Conservation (phyloP, 2,888 invertebrate species). For the Philereme transversata region DNA sequence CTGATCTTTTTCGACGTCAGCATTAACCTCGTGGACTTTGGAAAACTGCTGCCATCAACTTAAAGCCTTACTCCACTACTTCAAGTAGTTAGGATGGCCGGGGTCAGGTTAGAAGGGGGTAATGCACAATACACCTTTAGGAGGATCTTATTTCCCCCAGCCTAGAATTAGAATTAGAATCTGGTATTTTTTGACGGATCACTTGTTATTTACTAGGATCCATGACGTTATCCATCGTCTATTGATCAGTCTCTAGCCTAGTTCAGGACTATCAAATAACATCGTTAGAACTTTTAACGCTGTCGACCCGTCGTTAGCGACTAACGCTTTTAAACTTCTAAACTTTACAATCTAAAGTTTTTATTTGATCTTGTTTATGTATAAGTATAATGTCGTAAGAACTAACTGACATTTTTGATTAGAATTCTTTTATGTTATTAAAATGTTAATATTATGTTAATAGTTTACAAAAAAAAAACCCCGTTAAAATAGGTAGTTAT, state of each 20-base stretch:
- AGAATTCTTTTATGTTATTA: neutral
- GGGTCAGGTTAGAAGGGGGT: no score
- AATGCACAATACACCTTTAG: no score
- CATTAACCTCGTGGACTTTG: no score
- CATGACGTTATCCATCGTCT: neutral
- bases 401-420: slow-evolving; percentile 1
- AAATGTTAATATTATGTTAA: neutral
- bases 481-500: no score
- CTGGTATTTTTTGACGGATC: no score
- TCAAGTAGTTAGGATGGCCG: no score
- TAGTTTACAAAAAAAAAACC: neutral
- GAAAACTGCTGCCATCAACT: no score
- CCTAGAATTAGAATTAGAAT: no score
- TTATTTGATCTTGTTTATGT: slow-evolving; percentile 6
- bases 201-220: no score
- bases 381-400: neutral
- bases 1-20: no score
- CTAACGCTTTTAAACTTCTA: slow-evolving; percentile 13
- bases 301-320: neutral
- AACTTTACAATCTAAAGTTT: slow-evolving; percentile 8
- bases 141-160: no score
- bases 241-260: neutral
- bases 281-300: slow-evolving; percentile 21
- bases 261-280: slow-evolving; percentile 12
- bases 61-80: no score